Percentiles rank a stretch among this genome's conserved stretches.
phyloP scores from a whole-genome alignment of 2,113 vertebrate genomes.

The Apteryx mantelli region DNA sequence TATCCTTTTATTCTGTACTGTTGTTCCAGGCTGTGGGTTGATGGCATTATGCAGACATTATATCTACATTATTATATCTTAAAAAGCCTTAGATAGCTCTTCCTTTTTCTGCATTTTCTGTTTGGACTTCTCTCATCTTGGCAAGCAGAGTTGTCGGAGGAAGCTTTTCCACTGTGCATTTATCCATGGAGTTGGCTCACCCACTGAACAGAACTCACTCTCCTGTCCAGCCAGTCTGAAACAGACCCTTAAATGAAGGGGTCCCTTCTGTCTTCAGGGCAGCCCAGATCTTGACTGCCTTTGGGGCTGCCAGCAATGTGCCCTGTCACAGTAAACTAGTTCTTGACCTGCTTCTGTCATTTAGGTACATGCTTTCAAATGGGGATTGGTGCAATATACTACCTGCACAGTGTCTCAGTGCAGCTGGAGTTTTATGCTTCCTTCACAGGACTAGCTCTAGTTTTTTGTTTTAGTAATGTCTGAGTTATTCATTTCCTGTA shows the following conservation, averaged over 20 bases:
- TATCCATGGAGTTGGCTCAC: background rate
- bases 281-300: background rate
- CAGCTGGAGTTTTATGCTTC: background rate
- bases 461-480: background rate
- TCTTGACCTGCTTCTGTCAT: background rate
- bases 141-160: background rate
- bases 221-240: background rate
- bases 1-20: background rate
- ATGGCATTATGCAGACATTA: background rate
- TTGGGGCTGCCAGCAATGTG: background rate
- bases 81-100: background rate
- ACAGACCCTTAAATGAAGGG: background rate
- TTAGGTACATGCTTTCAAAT: background rate
- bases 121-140: background rate
- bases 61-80: background rate
- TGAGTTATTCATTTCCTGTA: background rate
- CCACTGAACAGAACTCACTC: background rate
- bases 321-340: background rate
- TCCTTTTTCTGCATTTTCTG: background rate
- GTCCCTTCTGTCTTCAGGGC: background rate
- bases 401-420: fast-evolving
- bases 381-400: background rate
- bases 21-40: background rate
- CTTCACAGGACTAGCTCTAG: background rate
- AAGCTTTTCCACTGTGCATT: background rate